A percentile compares a stretch with the other conserved stretches of the same genome.
Conservation (phyloP, 2,113 vertebrate genomes). For the Rafetus swinhoei region DNA sequence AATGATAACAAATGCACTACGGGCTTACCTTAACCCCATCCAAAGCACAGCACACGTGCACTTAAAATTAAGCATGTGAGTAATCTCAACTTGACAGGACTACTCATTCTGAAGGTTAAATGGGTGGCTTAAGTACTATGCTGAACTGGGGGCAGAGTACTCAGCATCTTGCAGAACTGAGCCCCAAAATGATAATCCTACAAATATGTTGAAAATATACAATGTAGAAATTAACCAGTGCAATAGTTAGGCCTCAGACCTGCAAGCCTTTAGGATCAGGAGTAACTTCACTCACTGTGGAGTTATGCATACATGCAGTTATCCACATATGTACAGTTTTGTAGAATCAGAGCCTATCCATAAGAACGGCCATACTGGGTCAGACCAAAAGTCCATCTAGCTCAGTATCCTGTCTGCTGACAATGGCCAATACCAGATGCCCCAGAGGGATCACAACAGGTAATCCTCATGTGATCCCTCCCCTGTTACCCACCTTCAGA, state of each 20-base stretch:
- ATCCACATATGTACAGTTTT: neutral
- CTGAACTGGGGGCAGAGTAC: neutral
- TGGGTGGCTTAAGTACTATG: neutral
- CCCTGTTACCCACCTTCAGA: no score
- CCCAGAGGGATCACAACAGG: no score
- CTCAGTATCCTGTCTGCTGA: no score
- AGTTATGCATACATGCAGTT: neutral
- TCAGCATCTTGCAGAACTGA: neutral
- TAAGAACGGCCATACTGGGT: neutral
- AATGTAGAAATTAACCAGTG: neutral
- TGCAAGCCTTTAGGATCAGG: neutral
- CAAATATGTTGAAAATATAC: neutral
- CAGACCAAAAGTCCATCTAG: no score
- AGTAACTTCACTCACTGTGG: neutral
- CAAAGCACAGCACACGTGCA: neutral
- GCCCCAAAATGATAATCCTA: neutral
- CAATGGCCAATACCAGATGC: no score
- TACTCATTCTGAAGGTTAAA: neutral
- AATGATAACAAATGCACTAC: neutral
- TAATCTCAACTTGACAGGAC: neutral
- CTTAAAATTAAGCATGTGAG: neutral
- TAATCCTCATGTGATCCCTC: no score
- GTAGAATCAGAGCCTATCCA: neutral
- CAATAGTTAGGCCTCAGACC: neutral
- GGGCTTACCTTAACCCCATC: rapidly evolving